These are phyloP conservation scores for Charanyca ferruginea DNA, from an alignment of 2,888 invertebrate species.

Conservation along the genomic window DNA sequence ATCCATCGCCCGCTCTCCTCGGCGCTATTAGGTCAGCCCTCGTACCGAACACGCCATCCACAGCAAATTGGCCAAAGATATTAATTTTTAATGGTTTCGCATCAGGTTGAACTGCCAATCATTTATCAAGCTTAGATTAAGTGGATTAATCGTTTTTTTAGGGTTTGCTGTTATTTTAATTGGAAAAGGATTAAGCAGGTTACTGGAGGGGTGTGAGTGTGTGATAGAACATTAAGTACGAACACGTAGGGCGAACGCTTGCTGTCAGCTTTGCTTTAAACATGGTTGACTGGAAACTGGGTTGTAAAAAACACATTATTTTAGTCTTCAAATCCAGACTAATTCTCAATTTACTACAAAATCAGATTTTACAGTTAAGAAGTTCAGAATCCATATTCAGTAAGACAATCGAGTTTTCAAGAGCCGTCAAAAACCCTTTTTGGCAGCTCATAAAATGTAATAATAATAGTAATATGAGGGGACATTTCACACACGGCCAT, in stretches of 20 bases:
- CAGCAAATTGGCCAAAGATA: conserved; percentile 10
- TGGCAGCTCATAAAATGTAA: too few relatives aligned
- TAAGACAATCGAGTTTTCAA: too few relatives aligned
- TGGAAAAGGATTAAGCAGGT: conserved; percentile 22
- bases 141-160: conserved; percentile 17
- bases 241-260: neutral
- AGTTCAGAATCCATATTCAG: too few relatives aligned
- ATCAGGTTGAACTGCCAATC: conserved; percentile 31
- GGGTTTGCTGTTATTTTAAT: conserved; percentile 26
- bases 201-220: conserved; percentile 21
- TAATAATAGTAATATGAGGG: too few relatives aligned
- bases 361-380: too few relatives aligned
- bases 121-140: conserved; percentile 50
- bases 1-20: conserved; percentile 19
- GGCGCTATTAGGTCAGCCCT: conserved; percentile 33
- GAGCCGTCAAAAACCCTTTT: too few relatives aligned
- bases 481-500: too few relatives aligned
- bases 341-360: too few relatives aligned
- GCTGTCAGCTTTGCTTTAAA: neutral
- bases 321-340: too few relatives aligned
- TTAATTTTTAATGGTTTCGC: conserved; percentile 44
- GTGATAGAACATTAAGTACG: neutral
- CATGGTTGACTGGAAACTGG: too few relatives aligned
- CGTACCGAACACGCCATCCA: conserved; percentile 23
- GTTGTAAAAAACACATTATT: too few relatives aligned